phyloP scores from a whole-genome alignment of 1,140 invertebrate species.

The Drosophila tani region DNA sequence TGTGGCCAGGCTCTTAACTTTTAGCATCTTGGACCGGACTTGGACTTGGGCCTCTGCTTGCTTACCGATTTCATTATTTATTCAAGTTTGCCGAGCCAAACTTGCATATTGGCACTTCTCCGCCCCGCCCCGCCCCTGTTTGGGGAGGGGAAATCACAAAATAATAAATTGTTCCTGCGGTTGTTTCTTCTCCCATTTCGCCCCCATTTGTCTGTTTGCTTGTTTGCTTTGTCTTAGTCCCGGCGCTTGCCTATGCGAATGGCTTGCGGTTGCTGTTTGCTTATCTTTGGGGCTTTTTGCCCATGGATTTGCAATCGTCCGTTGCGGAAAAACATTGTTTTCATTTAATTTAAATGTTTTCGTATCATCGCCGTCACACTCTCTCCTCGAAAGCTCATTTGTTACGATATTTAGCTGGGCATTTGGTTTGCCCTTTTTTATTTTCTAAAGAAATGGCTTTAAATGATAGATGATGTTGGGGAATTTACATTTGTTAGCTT shows the following conservation, averaged over 20 bases:
- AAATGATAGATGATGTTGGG: conserved; percentile 29
- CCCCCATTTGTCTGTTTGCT: conserved; percentile 38
- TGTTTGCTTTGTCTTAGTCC: conserved; percentile 57
- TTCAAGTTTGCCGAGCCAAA: conserved; percentile 72
- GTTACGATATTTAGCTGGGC: conserved; percentile 10
- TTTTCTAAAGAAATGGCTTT: conserved; percentile 2
- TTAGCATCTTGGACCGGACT: conserved; percentile 38
- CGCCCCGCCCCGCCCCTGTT: neutral
- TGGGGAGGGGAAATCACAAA: conserved; percentile 50
- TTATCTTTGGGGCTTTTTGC: conserved; percentile 35
- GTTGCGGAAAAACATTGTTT: conserved; percentile 73
- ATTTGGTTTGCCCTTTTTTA: conserved; percentile 8
- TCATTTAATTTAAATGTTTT: conserved; percentile 79
- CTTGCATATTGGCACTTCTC: conserved; percentile 70
- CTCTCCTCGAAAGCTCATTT: conserved; percentile 23
- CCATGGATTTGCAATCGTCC: conserved; percentile 54
- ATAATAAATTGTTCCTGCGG: conserved; percentile 81
- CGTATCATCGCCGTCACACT: conserved; percentile 38
- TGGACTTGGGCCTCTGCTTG: conserved; percentile 31
- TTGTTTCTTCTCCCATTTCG: conserved; percentile 32
- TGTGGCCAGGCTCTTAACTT: conserved; percentile 44
- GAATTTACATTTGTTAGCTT: neutral
- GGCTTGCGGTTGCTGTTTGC: conserved; percentile 44
- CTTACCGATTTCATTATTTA: conserved; percentile 79
- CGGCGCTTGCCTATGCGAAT: conserved; percentile 10